These are phyloP conservation scores for Drosophila subobscura DNA, from an alignment of 1,140 invertebrate genomes.

Conservation along the genomic window DNA sequence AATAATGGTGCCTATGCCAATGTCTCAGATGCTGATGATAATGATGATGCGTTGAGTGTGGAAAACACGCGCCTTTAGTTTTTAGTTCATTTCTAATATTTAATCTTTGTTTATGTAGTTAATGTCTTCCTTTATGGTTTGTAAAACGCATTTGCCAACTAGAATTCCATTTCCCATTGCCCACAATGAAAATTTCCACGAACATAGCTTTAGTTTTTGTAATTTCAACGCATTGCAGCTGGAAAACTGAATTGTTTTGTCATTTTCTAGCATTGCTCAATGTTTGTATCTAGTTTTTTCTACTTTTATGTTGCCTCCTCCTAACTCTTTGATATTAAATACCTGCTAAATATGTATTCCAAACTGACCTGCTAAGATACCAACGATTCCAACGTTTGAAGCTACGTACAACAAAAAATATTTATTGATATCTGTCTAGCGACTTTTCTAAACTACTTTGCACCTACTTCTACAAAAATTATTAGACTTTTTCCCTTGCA, in stretches of 20 bases:
- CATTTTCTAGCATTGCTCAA: slow-evolving; percentile 34
- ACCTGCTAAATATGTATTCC: slow-evolving; percentile 48
- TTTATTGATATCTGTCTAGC: slow-evolving; percentile 45
- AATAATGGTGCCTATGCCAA: neutral
- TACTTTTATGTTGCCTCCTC: slow-evolving; percentile 21
- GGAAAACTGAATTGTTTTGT: slow-evolving; percentile 31
- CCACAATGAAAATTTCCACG: slow-evolving; percentile 38
- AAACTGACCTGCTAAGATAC: slow-evolving; percentile 67
- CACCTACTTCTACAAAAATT: slow-evolving; percentile 13
- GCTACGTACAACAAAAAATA: slow-evolving; percentile 69
- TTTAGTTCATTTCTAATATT: slow-evolving; percentile 38
- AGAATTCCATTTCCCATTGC: slow-evolving; percentile 23
- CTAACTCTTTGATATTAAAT: slow-evolving; percentile 56
- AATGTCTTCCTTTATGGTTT: slow-evolving; percentile 38
- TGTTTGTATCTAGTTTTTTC: slow-evolving; percentile 38
- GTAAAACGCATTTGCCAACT: slow-evolving; percentile 59
- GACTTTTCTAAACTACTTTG: slow-evolving; percentile 22
- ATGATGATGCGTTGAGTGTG: slow-evolving; percentile 79
- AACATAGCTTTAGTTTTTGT: slow-evolving; percentile 67
- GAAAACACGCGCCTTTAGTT: slow-evolving; percentile 81
- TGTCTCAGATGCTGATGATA: slow-evolving; percentile 19
- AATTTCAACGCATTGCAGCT: slow-evolving; percentile 7
- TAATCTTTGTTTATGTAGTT: slow-evolving; percentile 48
- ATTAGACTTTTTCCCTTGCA: slow-evolving; percentile 30
- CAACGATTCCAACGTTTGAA: slow-evolving; percentile 59